Base-by-base conservation (phyloP, 2,113 vertebrate species). In the Alexandromys fortis region DNA sequence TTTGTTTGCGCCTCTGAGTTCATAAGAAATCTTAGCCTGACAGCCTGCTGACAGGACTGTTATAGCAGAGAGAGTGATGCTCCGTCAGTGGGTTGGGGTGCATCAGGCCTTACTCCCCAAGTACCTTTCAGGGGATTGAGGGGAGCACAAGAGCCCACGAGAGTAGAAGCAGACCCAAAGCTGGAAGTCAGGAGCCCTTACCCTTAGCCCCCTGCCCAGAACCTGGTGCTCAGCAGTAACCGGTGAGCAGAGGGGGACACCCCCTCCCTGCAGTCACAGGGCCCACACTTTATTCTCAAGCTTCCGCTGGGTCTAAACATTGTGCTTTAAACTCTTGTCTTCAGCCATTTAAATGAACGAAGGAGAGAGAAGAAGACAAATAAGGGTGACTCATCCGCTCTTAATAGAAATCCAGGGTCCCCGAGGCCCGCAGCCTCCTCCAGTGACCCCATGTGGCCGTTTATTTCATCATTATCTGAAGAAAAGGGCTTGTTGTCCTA, bases 381-480 rank as follows among this genome's bases (percentile, higher is more conserved):
- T 21, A 42, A 22, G 12, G 52, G 55, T 94, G 89, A 91, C 77
- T 95, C 77, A 91, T 68, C 75, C 90, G 52, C 85, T 92, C 81
- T 92, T 97, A 38, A 47, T 92, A 91, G 58, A 92, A 97, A 96
- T 58, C 67, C 86, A 72, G 83, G 61, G 76, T 95, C 76, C 81
- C 81, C 28, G 9, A 93, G 91, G 35, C 81, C 61, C 13, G 0
- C 79, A 79, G 58, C 49, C n/a, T 86, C 67, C 72, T 67, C 86
- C 81, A 85, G 3, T 75, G 94, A 91, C 88, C 82, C 30, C 65
- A 4, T 7, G 78, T 92, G 94, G n/a, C 90, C 85, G 3, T 96
- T 95, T 92, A 90, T 93, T 93, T 96, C 90, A 4, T 96, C 61
- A 61, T 93, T 95, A 86, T 73, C 73, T 87, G 38, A n/a, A 33